Base-by-base conservation (phyloP, 2,113 vertebrate species). In the Cairina moschata region DNA sequence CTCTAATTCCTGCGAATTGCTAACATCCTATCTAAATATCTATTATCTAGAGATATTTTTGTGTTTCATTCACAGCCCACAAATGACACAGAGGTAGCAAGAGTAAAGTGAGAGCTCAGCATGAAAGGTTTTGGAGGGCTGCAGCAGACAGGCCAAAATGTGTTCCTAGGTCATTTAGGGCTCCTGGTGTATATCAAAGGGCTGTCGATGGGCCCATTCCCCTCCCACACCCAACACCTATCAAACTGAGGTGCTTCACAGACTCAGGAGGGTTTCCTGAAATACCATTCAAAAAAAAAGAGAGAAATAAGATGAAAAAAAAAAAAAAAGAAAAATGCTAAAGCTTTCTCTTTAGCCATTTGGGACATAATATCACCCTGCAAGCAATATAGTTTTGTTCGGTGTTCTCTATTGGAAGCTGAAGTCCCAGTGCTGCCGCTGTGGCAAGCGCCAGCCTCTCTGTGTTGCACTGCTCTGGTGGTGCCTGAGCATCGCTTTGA, bases 101-200 rank as follows among this genome's bases (percentile, higher is more conserved):
- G 46, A 46, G 9, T 21, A 13, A 55, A 12, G 8, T 28, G 26
- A 7, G 6, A 65, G 36, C 2, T 75, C 54, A 46, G 4, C 18
- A 6, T 15, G 16, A 58, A 42, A 58, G 8, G 11, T 25, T 86
- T 79, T 11, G 16, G 8, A 16, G 23, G 26, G 23, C 23, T 34
- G 15, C 52, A 54, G 14, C 31, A 29, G 11, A n/a, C 0, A 2
- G 72, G 40, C 8, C n/a, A 56, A 46, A 56, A 67, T 88, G 16
- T 87, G 29, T 32, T 88, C 16, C 12, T 8, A 0, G 0, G 60
- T 69, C 3, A 2, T 79, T 44, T 1, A 0, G 29, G 5, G 4
- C 8, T 73, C 26, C 26, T 66, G 18, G 29, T 3, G 4, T 42
- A 8, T 15, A 52, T 56, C 28, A 16, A 28, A 72, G 32, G 3